Percentiles rank a stretch among this genome's conserved stretches.
phyloP scores from a whole-genome alignment of 1,140 invertebrate species.

The Scaptodrosophila lebanonensis region DNA sequence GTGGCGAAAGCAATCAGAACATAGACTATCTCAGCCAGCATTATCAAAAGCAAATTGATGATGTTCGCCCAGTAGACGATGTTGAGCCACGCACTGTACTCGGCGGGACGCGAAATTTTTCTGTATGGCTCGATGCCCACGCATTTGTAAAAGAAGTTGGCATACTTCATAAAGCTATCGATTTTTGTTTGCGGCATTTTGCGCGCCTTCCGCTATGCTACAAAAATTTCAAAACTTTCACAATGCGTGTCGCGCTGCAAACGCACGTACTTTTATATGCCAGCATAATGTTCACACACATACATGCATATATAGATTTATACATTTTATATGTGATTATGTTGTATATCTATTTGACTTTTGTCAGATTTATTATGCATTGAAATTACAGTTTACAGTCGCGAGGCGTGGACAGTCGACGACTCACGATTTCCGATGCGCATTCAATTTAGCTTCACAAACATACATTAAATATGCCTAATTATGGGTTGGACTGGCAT shows the following conservation, averaged over 20 bases:
- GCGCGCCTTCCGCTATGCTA: no score
- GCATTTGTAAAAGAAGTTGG: slow-evolving; percentile 46
- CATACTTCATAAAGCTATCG: slow-evolving; percentile 54
- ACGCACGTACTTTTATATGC: slow-evolving; percentile 22
- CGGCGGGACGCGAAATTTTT: not conserved
- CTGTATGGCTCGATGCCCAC: slow-evolving; percentile 52
- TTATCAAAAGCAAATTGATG: slow-evolving; percentile 31
- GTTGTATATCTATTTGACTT: no score
- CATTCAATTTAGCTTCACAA: no score
- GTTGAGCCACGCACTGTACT: not conserved
- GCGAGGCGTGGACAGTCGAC: slow-evolving; percentile 4
- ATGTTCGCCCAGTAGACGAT: slow-evolving; percentile 48
- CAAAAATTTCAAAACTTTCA: no score
- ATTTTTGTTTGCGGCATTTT: slow-evolving; percentile 15
- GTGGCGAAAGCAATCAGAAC: slow-evolving; percentile 30
- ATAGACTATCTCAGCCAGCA: slow-evolving; percentile 35
- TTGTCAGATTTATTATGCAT: slow-evolving; percentile 34
- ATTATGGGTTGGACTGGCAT: slow-evolving; percentile 30
- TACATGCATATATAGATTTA: no score
- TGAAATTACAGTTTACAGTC: slow-evolving; percentile 40
- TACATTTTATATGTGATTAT: no score
- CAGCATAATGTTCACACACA: no score
- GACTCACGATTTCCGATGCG: not conserved
- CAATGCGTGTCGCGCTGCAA: no score
- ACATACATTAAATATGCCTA: slow-evolving; percentile 33